phyloP scores from a whole-genome alignment of 2,888 invertebrate genomes.

The Hypercompe scribonia region DNA sequence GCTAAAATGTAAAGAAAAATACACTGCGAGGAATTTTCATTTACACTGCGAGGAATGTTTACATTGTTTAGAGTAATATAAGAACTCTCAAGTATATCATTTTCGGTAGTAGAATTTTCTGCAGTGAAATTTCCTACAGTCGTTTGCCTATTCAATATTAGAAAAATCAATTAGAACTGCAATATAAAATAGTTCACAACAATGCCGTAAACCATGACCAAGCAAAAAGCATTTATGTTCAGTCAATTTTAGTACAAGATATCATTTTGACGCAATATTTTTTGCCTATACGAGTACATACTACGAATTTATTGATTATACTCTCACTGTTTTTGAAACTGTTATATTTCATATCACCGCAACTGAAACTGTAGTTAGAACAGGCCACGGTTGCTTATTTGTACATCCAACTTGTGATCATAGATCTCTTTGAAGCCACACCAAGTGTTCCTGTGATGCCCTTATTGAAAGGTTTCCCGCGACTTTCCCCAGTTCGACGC shows the following conservation, averaged over 20 bases:
- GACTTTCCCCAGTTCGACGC: too few species aligned
- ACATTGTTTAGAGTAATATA: neutral
- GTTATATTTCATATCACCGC: conserved; percentile 17
- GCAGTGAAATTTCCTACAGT: neutral
- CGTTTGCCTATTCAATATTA: neutral
- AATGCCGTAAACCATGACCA: neutral
- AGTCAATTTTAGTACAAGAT: too few species aligned
- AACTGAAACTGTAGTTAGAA: neutral
- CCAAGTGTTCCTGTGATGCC: too few species aligned
- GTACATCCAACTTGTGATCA: too few species aligned
- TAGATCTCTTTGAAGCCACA: too few species aligned
- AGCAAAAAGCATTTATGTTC: neutral
- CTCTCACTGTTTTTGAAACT: conserved; percentile 1
- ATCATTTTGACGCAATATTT: neutral
- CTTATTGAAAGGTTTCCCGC: too few species aligned
- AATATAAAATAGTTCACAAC: neutral
- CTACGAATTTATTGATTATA: neutral
- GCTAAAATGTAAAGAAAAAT: conserved; percentile 26
- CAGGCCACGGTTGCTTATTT: neutral
- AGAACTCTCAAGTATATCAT: too few species aligned
- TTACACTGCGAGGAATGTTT: neutral
- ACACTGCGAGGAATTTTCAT: conserved; percentile 12
- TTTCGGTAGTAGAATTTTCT: neutral
- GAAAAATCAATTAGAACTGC: neutral
- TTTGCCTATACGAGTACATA: neutral